These are phyloP conservation scores for Leistus spinibarbis DNA, from an alignment of 2,888 invertebrate genomes.

Conservation along the genomic window DNA sequence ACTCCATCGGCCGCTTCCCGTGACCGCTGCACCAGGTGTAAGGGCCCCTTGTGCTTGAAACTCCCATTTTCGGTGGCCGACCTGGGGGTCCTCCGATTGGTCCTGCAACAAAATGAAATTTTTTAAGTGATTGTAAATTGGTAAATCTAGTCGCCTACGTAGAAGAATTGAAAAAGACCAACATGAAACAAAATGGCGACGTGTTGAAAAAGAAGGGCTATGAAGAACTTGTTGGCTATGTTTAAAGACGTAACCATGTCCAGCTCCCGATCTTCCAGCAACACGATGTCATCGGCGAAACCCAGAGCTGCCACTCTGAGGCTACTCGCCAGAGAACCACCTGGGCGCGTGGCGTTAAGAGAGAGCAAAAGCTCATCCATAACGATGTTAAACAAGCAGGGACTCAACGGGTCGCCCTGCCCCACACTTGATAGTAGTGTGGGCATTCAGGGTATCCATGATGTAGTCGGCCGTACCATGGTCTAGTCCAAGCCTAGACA, in stretches of 20 bases:
- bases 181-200: too few relatives aligned
- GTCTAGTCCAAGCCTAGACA: slow-evolving; percentile 49
- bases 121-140: too few relatives aligned
- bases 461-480: slow-evolving; percentile 47
- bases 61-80: too few relatives aligned
- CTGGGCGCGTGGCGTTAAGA: slow-evolving; percentile 23
- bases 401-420: slow-evolving; percentile 55
- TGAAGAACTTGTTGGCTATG: neutral
- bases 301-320: slow-evolving; percentile 46
- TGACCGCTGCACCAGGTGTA: too few relatives aligned
- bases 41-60: too few relatives aligned
- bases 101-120: too few relatives aligned
- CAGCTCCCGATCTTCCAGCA: slow-evolving; percentile 48
- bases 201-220: too few relatives aligned
- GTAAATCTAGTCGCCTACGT: too few relatives aligned
- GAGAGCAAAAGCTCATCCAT: slow-evolving; percentile 44
- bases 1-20: too few relatives aligned
- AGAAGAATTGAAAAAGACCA: too few relatives aligned
- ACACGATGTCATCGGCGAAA: slow-evolving; percentile 53
- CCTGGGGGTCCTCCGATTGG: too few relatives aligned
- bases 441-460: slow-evolving; percentile 44
- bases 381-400: slow-evolving; percentile 45
- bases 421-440: slow-evolving; percentile 50
- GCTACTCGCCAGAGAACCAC: slow-evolving; percentile 24
- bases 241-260: slow-evolving; percentile 47